Percentiles rank a stretch among this genome's conserved stretches.
These are phyloP conservation scores for Magallana nippona DNA, from an alignment of 2,888 invertebrate species.

Conservation along the genomic window DNA sequence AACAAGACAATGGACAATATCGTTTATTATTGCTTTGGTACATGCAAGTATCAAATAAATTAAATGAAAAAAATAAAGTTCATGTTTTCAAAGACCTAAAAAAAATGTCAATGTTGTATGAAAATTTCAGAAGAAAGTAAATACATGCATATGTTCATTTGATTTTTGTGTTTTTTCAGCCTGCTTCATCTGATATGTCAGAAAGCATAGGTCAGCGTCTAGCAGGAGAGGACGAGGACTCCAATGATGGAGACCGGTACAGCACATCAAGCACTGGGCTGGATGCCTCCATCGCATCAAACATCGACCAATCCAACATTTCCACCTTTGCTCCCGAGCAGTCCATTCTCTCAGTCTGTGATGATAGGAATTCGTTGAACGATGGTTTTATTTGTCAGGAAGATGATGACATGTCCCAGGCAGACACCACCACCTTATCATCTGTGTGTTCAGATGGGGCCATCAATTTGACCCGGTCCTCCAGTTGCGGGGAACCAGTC, in stretches of 20 bases:
- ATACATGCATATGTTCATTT: not conserved
- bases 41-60: not conserved
- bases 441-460: constrained; percentile 13
- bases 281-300: constrained; percentile 56
- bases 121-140: no score
- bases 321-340: constrained; percentile 55
- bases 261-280: constrained; percentile 42
- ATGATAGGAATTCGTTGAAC: constrained; percentile 63
- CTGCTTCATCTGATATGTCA: constrained; percentile 39
- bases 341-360: constrained; percentile 56
- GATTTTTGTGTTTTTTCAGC: not conserved
- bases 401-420: constrained; percentile 55
- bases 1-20: not conserved
- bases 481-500: constrained; percentile 1
- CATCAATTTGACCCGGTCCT: not conserved
- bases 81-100: no score
- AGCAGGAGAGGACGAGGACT: constrained; percentile 53
- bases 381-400: constrained; percentile 66
- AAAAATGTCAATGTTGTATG: no score
- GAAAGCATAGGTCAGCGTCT: constrained; percentile 64
- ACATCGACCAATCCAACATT: constrained; percentile 53
- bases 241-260: constrained; percentile 29
- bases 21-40: no score
- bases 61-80: not conserved
- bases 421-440: constrained; percentile 37